These are phyloP conservation scores for Deilephila porcellus DNA, from an alignment of 2,888 invertebrate genomes.

Conservation along the genomic window DNA sequence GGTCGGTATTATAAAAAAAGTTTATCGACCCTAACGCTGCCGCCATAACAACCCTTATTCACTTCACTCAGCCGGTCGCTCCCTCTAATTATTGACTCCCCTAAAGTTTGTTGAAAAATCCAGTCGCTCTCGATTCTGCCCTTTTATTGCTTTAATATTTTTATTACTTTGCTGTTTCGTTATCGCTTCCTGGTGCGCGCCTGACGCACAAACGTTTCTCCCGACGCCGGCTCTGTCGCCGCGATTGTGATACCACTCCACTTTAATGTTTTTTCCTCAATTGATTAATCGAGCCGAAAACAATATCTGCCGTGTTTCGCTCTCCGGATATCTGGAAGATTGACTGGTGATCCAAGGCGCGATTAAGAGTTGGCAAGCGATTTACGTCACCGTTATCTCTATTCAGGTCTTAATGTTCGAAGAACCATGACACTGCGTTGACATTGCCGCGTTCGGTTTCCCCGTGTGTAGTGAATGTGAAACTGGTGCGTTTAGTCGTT, in stretches of 20 bases:
- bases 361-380: slow-evolving; percentile 64
- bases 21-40: slow-evolving; percentile 78
- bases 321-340: slow-evolving; percentile 60
- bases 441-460: slow-evolving; percentile 64
- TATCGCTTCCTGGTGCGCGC: slow-evolving; percentile 48
- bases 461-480: slow-evolving; percentile 72
- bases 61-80: slow-evolving; percentile 75
- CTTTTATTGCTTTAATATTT: slow-evolving; percentile 74
- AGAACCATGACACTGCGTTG: slow-evolving; percentile 78
- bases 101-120: slow-evolving; percentile 77
- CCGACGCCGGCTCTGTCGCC: slow-evolving; percentile 47
- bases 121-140: slow-evolving; percentile 66
- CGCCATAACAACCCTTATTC: slow-evolving; percentile 81
- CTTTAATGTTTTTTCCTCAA: slow-evolving; percentile 55
- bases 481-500: slow-evolving; percentile 48
- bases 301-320: slow-evolving; percentile 60
- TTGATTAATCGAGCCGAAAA: slow-evolving; percentile 55
- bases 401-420: slow-evolving; percentile 69
- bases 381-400: slow-evolving; percentile 72
- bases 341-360: slow-evolving; percentile 55
- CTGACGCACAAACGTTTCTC: slow-evolving; percentile 44
- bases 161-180: slow-evolving; percentile 62
- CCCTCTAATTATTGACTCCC: slow-evolving; percentile 83
- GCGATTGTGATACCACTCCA: slow-evolving; percentile 56
- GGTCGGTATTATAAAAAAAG: slow-evolving; percentile 51